These are phyloP conservation scores for Ruditapes philippinarum DNA, from an alignment of 1,140 invertebrate genomes.

Conservation along the genomic window DNA sequence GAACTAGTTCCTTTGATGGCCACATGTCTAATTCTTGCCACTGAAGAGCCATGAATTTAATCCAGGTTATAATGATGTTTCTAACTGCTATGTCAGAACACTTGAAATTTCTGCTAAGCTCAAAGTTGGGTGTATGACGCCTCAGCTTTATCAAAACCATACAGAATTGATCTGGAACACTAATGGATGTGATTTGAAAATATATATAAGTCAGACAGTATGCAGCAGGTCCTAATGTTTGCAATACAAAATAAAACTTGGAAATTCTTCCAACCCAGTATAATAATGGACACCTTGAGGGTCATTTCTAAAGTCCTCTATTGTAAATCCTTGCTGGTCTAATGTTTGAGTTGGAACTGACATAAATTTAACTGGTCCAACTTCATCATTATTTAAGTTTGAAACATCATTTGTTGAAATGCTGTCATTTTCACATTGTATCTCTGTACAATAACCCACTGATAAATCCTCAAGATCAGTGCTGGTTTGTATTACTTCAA, in stretches of 20 bases:
- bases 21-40: constrained; percentile 61
- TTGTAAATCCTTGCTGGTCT: no score
- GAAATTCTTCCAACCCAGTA: constrained; percentile 57
- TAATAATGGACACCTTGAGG: neutral
- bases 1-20: constrained; percentile 33
- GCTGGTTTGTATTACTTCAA: no score
- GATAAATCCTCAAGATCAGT: no score
- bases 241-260: constrained; percentile 64
- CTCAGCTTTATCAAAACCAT: constrained; percentile 62
- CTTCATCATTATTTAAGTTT: no score
- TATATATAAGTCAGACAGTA: constrained; percentile 56
- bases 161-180: constrained; percentile 57
- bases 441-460: no score
- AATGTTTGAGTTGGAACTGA: no score
- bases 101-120: constrained; percentile 1
- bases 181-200: constrained; percentile 18
- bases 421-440: no score
- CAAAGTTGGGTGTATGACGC: constrained; percentile 50
- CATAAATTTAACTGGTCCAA: no score
- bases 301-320: no score
- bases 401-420: no score
- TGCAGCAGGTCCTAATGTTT: constrained; percentile 63
- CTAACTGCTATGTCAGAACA: constrained; percentile 9
- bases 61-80: constrained; percentile 49
- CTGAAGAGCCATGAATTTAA: constrained; percentile 46